Conservation (phyloP, 2,797 vertebrate species). For the Smutsia gigantea region DNA sequence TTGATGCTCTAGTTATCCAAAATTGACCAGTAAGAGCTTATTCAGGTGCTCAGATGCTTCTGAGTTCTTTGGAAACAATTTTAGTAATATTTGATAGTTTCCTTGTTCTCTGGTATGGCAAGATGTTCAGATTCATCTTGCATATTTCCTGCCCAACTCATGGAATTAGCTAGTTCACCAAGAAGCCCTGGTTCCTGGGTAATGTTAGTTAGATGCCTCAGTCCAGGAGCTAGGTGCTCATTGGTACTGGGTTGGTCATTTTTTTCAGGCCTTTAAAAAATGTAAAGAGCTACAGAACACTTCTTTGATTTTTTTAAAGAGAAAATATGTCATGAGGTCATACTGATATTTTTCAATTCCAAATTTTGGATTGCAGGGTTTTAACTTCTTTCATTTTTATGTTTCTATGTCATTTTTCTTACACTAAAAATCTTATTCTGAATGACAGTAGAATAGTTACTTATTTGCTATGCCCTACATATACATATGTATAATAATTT, state of each 20-base stretch:
- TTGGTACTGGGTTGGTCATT: background rate
- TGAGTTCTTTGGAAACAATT: background rate
- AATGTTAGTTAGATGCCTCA: background rate
- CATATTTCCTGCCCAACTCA: background rate
- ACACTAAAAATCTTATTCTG: constrained; percentile 35
- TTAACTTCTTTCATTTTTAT: constrained; percentile 41
- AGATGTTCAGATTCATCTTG: background rate
- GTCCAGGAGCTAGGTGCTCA: background rate
- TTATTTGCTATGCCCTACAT: constrained; percentile 14
- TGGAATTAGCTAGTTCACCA: background rate
- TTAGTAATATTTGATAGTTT: background rate
- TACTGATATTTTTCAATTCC: background rate
- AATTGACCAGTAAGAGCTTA: constrained; percentile 22
- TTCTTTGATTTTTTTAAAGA: constrained; percentile 45
- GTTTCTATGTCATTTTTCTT: constrained; percentile 26
- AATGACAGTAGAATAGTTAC: background rate
- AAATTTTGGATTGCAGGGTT: constrained; percentile 31
- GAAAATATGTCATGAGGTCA: background rate
- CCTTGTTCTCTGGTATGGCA: background rate
- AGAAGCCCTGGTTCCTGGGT: background rate
- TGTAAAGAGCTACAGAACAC: background rate
- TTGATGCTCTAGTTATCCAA: constrained; percentile 21
- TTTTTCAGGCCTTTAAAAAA: constrained; percentile 12
- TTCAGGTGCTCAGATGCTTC: background rate
- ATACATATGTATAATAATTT: background rate